Conservation (phyloP, 2,888 invertebrate genomes). For the Xestia sexstrigata region DNA sequence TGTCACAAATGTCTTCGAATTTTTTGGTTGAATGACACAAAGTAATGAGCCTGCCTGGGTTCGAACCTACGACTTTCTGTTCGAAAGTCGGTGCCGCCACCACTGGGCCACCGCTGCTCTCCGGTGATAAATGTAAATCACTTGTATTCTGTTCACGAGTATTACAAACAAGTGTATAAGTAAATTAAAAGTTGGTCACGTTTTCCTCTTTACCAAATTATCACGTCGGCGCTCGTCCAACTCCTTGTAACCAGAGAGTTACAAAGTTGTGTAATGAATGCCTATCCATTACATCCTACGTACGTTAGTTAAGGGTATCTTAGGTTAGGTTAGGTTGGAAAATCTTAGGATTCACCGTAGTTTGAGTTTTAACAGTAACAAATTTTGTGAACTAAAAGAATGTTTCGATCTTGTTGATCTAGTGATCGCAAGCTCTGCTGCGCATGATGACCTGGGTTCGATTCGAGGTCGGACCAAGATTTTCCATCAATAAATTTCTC, state of each 20-base stretch:
- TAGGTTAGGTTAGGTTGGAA: background rate
- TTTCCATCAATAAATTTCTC: background rate
- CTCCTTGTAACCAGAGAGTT: constrained; percentile 45
- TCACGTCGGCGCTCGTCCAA: constrained; percentile 49
- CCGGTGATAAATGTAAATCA: constrained; percentile 61
- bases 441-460: background rate
- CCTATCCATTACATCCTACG: background rate
- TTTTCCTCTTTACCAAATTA: constrained; percentile 57
- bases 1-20: too few species aligned
- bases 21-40: too few species aligned
- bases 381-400: constrained; percentile 46
- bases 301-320: constrained; percentile 1
- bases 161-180: constrained; percentile 52
- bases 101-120: too few species aligned
- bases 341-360: background rate
- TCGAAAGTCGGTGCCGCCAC: too few species aligned
- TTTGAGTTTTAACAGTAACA: background rate
- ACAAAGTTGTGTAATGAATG: constrained; percentile 60
- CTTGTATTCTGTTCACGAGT: constrained; percentile 50
- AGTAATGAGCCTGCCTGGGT: too few species aligned
- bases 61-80: too few species aligned
- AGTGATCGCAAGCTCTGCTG: background rate
- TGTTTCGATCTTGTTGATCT: background rate
- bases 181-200: constrained; percentile 64
- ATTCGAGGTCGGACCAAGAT: background rate